Conservation (phyloP, 2,797 vertebrate species). For the Hybognathus amarus region DNA sequence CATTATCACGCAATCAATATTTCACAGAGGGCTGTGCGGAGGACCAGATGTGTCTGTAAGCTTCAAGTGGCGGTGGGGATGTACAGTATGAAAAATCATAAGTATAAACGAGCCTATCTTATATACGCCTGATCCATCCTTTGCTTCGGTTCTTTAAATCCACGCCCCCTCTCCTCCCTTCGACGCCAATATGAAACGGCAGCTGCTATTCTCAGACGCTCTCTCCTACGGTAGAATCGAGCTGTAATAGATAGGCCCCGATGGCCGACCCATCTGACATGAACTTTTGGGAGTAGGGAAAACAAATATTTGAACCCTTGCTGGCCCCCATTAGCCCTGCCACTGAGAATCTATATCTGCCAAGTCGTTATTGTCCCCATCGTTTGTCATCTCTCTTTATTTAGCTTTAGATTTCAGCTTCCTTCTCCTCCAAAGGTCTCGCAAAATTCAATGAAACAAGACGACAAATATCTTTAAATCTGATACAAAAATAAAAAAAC, state of each 20-base stretch:
- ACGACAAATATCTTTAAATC: conserved; percentile 2
- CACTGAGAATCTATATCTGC: conserved; percentile 72
- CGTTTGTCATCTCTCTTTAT: conserved; percentile 10
- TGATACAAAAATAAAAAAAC: neutral
- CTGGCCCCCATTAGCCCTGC: conserved; percentile 72
- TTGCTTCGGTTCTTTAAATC: conserved; percentile 7
- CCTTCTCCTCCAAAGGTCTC: neutral
- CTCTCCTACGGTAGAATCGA: conserved; percentile 67
- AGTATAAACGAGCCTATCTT: neutral
- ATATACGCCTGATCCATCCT: neutral
- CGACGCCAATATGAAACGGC: conserved; percentile 27
- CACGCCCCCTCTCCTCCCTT: neutral
- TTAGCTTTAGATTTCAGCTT: conserved; percentile 14
- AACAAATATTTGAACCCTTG: conserved; percentile 84
- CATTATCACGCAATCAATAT: conserved; percentile 88
- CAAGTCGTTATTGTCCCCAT: conserved; percentile 13
- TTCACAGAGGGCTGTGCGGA: conserved; percentile 67
- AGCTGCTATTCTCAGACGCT: conserved; percentile 57
- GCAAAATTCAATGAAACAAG: neutral
- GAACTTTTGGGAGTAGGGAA: conserved; percentile 79
- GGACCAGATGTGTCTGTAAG: conserved; percentile 74
- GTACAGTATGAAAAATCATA: conserved; percentile 27
- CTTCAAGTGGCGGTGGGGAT: conserved; percentile 29
- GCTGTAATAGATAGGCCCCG: conserved; percentile 81
- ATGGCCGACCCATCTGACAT: conserved; percentile 78